Conservation (phyloP, 2,888 invertebrate genomes). For the Pyrrhia umbra region DNA sequence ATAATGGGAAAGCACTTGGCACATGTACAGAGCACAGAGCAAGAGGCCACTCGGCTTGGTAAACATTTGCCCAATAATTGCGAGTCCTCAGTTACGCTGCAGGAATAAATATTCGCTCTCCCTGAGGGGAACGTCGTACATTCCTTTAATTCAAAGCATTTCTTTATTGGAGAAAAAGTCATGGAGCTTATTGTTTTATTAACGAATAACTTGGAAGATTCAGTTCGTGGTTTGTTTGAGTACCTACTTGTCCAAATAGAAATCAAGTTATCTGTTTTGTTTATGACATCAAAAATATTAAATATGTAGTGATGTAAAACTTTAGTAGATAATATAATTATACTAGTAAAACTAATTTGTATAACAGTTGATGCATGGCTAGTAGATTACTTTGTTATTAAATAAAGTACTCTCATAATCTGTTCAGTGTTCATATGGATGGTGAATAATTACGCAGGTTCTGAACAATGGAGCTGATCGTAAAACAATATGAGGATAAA, state of each 20-base stretch:
- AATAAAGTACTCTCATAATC: conserved; percentile 31
- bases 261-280: conserved; percentile 40
- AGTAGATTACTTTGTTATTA: conserved; percentile 38
- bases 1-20: conserved; percentile 82
- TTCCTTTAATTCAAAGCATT: conserved; percentile 83
- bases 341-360: conserved; percentile 21
- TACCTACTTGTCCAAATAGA: conserved; percentile 48
- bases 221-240: conserved; percentile 50
- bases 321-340: conserved; percentile 30
- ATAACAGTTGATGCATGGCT: conserved; percentile 18
- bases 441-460: background rate
- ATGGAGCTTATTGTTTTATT: conserved; percentile 83
- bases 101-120: conserved; percentile 84
- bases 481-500: conserved; percentile 19
- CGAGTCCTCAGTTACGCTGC: conserved; percentile 83
- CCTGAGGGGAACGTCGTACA: conserved; percentile 78
- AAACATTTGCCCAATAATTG: conserved; percentile 89
- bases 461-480: background rate
- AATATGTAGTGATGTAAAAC: conserved; percentile 30
- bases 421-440: conserved; percentile 7
- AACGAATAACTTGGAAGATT: conserved; percentile 76
- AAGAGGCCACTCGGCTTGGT: conserved; percentile 81
- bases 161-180: conserved; percentile 84
- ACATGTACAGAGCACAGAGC: conserved; percentile 77
- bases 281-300: conserved; percentile 26